Conservation (phyloP, 2,113 vertebrate genomes). For the Ranitomeya variabilis region DNA sequence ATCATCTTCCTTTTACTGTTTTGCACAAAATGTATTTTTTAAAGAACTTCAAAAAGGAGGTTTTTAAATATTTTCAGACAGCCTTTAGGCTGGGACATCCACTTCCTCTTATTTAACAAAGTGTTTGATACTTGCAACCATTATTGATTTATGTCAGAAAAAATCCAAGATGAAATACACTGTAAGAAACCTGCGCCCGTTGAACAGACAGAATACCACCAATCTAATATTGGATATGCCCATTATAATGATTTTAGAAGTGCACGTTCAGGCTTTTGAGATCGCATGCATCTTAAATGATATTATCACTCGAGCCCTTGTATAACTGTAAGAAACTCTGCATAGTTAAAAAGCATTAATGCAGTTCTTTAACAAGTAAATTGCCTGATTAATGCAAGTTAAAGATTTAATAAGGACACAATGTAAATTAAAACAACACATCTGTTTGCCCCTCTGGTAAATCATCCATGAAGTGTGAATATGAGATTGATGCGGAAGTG, state of each 20-base stretch:
- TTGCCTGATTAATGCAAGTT: constrained; percentile 50
- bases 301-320: neutral
- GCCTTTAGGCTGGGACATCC: too few relatives aligned
- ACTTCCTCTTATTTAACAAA: too few relatives aligned
- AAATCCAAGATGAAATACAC: too few relatives aligned
- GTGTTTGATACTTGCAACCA: too few relatives aligned
- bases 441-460: constrained; percentile 53
- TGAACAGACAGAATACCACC: neutral
- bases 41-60: too few relatives aligned
- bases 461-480: constrained; percentile 51
- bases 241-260: neutral
- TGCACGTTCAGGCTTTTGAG: neutral
- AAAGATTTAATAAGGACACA: constrained; percentile 53
- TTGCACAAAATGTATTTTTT: too few relatives aligned
- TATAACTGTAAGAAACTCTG: neutral
- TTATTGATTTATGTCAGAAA: too few relatives aligned
- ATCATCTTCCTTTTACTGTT: too few relatives aligned
- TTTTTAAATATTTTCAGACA: too few relatives aligned
- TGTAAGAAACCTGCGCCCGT: too few relatives aligned
- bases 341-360: neutral
- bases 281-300: neutral
- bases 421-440: constrained; percentile 56
- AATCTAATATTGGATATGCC: neutral
- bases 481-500: constrained; percentile 42
- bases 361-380: constrained; percentile 38